Percentiles rank a stretch among this genome's conserved stretches.
phyloP scores from a whole-genome alignment of 2,797 vertebrate genomes.

The Acrossocheilus wenchowensis region DNA sequence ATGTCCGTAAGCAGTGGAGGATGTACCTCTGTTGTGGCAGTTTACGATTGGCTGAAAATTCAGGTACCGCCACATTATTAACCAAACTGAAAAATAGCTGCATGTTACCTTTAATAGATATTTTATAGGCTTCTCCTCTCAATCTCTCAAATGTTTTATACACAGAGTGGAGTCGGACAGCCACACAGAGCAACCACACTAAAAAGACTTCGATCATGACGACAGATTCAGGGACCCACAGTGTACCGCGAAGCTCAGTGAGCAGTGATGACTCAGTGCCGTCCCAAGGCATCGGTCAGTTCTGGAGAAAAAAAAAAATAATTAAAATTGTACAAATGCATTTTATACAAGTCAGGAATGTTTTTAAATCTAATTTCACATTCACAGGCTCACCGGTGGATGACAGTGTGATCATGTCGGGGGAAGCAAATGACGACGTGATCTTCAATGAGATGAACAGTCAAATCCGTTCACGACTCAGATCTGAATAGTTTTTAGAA shows the following conservation, averaged over 20 bases:
- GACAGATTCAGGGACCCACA: slow-evolving; percentile 74
- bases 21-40: slow-evolving; percentile 90
- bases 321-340: neutral
- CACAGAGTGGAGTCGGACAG: slow-evolving; percentile 92
- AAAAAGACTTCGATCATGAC: slow-evolving; percentile 79
- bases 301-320: neutral
- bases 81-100: neutral
- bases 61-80: slow-evolving; percentile 76
- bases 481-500: slow-evolving; percentile 16
- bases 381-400: slow-evolving; percentile 63
- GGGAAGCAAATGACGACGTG: slow-evolving; percentile 64
- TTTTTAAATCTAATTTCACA: neutral
- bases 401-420: slow-evolving; percentile 66
- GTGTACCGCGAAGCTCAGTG: slow-evolving; percentile 81
- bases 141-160: neutral
- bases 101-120: neutral
- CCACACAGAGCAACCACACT: slow-evolving; percentile 82
- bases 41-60: slow-evolving; percentile 88
- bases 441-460: slow-evolving; percentile 70
- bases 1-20: slow-evolving; percentile 90
- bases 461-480: slow-evolving; percentile 21
- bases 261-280: slow-evolving; percentile 79
- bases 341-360: neutral
- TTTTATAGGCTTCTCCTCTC: neutral
- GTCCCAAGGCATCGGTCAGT: slow-evolving; percentile 74